Conservation (phyloP, 1,140 invertebrate genomes). For the Ceratosolen fusciceps region DNA sequence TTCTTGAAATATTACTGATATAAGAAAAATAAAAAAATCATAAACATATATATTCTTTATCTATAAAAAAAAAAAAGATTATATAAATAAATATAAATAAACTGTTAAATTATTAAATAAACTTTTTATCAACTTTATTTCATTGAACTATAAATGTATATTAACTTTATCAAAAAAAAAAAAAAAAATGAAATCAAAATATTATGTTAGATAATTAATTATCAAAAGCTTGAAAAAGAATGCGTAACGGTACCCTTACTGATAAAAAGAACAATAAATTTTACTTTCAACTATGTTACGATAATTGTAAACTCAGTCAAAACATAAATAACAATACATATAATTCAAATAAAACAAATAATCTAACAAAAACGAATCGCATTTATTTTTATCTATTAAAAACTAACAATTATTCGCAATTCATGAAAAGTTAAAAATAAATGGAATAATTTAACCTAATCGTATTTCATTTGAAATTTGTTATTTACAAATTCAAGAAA, state of each 20-base stretch:
- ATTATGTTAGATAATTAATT: not conserved
- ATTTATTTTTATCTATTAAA: not conserved
- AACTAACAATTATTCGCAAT: not conserved
- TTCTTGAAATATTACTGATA: not conserved
- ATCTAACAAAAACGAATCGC: not conserved
- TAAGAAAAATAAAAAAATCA: not conserved
- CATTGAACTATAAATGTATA: not conserved
- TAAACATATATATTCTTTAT: not conserved
- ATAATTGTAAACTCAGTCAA: slow-evolving; percentile 31
- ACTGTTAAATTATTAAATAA: not conserved
- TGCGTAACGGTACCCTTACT: slow-evolving; percentile 16
- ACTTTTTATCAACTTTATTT: no score
- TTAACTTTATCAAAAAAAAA: not conserved
- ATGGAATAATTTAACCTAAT: not conserved
- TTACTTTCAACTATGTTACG: slow-evolving; percentile 6
- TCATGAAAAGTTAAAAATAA: not conserved
- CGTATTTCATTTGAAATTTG: not conserved
- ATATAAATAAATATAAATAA: not conserved
- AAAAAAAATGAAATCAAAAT: not conserved
- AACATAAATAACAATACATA: slow-evolving; percentile 29
- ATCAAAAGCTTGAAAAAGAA: not conserved
- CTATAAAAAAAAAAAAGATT: not conserved
- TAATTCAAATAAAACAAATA: not conserved
- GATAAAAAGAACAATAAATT: slow-evolving; percentile 29
- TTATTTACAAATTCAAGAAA: no score